Evolutionary conservation across 2,797 vertebrate genomes (phyloP).

Genomic region (Nyctibius grandis): DNA sequence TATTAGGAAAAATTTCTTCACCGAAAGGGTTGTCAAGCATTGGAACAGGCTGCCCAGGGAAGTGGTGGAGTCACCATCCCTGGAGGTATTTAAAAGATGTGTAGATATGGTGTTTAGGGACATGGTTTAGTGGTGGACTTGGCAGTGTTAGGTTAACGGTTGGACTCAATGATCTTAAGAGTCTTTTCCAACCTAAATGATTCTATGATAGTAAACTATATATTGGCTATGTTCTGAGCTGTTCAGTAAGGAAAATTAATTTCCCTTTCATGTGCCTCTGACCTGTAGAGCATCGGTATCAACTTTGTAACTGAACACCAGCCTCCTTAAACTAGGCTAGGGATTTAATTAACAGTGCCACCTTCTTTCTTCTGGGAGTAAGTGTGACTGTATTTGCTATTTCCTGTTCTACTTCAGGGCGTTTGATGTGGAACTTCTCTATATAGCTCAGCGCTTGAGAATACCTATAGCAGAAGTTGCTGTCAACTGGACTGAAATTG

Average conservation of each 20-base stretch:
- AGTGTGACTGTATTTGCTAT: constrained; percentile 25
- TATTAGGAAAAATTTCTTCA: background rate
- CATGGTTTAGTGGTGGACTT: background rate
- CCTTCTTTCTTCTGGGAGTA: constrained; percentile 17
- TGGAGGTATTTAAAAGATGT: background rate
- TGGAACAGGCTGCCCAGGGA: background rate
- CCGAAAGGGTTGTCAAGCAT: background rate
- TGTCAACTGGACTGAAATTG: constrained; percentile 99
- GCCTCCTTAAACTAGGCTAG: background rate
- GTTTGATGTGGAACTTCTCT: constrained; percentile 96
- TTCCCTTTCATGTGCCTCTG: background rate
- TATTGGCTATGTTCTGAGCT: background rate
- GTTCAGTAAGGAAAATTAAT: background rate
- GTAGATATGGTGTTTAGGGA: background rate
- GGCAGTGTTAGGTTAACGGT: background rate
- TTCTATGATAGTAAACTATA: background rate
- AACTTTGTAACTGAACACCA: background rate
- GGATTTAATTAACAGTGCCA: constrained; percentile 20
- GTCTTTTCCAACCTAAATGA: background rate
- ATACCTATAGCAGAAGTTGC: constrained; percentile 95
- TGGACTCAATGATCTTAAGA: background rate
- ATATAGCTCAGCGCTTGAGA: constrained; percentile 89
- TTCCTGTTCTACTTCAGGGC: constrained; percentile 82
- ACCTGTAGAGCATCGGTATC: background rate
- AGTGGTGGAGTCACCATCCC: background rate